Evolutionary conservation across 1,140 invertebrate species (phyloP).

Genomic region (Ruditapes philippinarum): DNA sequence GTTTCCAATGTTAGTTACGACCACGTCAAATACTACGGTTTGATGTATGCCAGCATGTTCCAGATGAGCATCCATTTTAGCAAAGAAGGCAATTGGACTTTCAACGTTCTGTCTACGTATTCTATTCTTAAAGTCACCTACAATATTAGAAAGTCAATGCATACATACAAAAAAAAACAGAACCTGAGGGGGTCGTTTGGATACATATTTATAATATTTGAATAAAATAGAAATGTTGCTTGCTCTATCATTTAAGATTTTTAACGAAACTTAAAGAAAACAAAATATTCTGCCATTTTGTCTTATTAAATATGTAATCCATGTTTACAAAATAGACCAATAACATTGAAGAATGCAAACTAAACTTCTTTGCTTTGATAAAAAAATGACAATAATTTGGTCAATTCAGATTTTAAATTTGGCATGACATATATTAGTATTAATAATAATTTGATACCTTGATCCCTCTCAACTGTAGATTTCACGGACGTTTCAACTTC

Average conservation of each 20-base stretch:
- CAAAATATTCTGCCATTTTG: background rate
- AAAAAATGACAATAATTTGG: no score
- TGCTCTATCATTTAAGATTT: background rate
- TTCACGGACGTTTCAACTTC: no score
- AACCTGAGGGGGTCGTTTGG: background rate
- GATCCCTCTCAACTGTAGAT: no score
- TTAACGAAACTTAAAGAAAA: background rate
- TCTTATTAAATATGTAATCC: no score
- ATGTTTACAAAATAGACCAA: no score
- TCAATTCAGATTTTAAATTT: no score
- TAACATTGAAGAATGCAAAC: no score
- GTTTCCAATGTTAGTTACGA: conserved; percentile 10
- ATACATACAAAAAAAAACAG: background rate
- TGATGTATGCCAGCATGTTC: background rate
- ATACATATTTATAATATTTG: background rate
- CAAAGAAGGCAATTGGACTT: background rate
- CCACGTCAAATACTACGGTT: background rate
- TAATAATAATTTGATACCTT: no score
- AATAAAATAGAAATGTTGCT: background rate
- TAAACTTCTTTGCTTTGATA: no score
- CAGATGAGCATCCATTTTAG: background rate
- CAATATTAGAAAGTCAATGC: background rate
- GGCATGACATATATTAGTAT: no score
- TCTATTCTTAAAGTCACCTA: background rate
- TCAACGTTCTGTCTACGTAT: background rate